phyloP scores from a whole-genome alignment of 1,140 invertebrate species.

The Oppia nitens region DNA sequence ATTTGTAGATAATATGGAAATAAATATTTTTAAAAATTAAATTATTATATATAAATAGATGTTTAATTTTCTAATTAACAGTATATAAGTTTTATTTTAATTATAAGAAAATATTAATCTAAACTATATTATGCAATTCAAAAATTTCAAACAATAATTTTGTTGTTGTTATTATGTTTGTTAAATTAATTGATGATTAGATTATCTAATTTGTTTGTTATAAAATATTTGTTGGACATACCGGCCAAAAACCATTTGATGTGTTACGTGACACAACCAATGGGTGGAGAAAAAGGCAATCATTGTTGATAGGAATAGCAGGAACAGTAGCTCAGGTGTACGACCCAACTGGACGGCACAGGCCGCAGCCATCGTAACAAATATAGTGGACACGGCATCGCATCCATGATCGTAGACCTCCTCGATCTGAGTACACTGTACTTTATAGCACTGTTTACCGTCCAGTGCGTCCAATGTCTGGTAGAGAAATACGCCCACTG shows the following conservation, averaged over 20 bases:
- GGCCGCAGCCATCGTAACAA: conserved; percentile 81
- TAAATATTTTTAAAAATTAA: background rate
- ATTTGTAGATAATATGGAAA: background rate
- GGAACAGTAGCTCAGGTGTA: conserved; percentile 81
- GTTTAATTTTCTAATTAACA: no score
- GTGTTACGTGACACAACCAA: conserved; percentile 95
- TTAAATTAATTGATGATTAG: no score
- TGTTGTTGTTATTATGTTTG: no score
- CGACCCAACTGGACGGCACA: conserved; percentile 75
- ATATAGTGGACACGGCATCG: conserved; percentile 55
- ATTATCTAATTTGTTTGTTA: no score
- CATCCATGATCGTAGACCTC: conserved; percentile 98
- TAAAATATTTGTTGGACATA: no score
- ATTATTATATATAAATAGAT: no score
- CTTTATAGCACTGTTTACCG: conserved; percentile 40
- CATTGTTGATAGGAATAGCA: conserved; percentile 80
- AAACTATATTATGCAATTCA: no score
- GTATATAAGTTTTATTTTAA: no score
- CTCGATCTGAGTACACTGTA: conserved; percentile 64
- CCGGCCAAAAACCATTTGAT: conserved; percentile 74
- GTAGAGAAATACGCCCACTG: conserved; percentile 37
- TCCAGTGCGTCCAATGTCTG: conserved; percentile 42
- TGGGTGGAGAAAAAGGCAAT: conserved; percentile 94
- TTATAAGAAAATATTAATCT: no score
- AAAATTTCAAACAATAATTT: no score